A percentile compares a stretch with the other conserved stretches of the same genome.
Conservation (phyloP, 1,140 invertebrate genomes). For the Octopus bimaculoides region DNA sequence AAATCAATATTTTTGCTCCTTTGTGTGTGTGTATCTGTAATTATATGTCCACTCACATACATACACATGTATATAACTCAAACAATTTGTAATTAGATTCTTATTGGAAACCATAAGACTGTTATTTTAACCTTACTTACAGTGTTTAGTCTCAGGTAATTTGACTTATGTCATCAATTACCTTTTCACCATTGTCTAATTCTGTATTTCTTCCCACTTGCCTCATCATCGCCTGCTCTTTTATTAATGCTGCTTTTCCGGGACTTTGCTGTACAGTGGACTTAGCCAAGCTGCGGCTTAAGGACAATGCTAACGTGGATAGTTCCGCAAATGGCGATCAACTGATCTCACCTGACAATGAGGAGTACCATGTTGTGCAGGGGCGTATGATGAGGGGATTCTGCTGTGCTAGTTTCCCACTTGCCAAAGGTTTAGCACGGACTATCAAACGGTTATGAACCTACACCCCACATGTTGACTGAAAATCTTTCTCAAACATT, state of each 20-base stretch:
- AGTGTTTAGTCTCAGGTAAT: neutral
- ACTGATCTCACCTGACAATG: constrained; percentile 47
- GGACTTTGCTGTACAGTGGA: constrained; percentile 36
- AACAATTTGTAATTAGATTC: neutral
- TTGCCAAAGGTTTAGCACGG: constrained; percentile 46
- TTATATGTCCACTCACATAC: too few species aligned
- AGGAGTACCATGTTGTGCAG: constrained; percentile 45
- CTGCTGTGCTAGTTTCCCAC: constrained; percentile 51
- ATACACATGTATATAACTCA: too few species aligned
- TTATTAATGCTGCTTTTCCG: neutral
- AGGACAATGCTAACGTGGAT: constrained; percentile 21
- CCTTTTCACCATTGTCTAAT: too few species aligned
- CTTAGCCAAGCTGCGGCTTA: constrained; percentile 49
- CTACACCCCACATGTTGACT: neutral
- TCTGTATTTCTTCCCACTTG: neutral
- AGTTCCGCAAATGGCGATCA: constrained; percentile 27
- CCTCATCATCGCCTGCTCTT: neutral
- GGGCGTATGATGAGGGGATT: constrained; percentile 46
- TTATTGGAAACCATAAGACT: neutral
- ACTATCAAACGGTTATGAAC: constrained; percentile 46
- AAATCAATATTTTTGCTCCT: too few species aligned
- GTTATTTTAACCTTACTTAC: neutral
- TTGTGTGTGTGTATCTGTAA: too few species aligned
- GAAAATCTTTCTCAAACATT: too few species aligned
- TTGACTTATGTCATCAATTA: neutral